These are phyloP conservation scores for Ectobius pallidus DNA, from an alignment of 2,888 invertebrate genomes.

Conservation along the genomic window DNA sequence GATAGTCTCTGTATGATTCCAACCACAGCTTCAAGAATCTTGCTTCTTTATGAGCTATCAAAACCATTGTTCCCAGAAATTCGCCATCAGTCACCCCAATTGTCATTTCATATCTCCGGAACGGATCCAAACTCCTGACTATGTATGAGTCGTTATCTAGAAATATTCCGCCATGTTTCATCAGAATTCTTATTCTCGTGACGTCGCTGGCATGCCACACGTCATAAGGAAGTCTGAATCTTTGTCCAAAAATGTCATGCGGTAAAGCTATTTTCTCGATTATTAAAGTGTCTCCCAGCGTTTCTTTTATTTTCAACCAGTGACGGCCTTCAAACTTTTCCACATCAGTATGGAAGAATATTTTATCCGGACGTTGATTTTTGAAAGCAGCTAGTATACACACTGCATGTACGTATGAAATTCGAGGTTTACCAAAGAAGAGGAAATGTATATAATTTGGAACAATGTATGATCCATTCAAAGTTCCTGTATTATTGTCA, in stretches of 20 bases:
- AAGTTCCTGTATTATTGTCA: constrained; percentile 1
- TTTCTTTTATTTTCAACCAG: not conserved
- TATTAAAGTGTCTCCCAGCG: not conserved
- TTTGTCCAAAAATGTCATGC: not conserved
- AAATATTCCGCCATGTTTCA: constrained; percentile 18
- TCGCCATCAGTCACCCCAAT: not conserved
- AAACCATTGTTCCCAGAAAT: constrained; percentile 39
- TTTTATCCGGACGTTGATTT: constrained; percentile 3
- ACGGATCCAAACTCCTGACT: not conserved
- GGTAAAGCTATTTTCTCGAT: not conserved
- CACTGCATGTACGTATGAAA: constrained; percentile 12
- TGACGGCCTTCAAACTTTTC: not conserved
- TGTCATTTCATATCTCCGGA: constrained; percentile 17
- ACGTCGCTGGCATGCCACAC: constrained; percentile 20
- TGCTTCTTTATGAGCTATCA: constrained; percentile 52
- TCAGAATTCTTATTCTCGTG: constrained; percentile 1
- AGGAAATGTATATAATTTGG: constrained; percentile 15
- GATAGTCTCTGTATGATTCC: constrained; percentile 51
- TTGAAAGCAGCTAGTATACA: constrained; percentile 10
- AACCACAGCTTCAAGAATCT: constrained; percentile 52
- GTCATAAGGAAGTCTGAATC: not conserved
- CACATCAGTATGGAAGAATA: constrained; percentile 8
- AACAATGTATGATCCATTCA: not conserved
- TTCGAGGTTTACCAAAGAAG: not conserved
- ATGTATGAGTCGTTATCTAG: constrained; percentile 19